phyloP scores from a whole-genome alignment of 2,113 vertebrate species.

The Tychaedon coryphoeus region DNA sequence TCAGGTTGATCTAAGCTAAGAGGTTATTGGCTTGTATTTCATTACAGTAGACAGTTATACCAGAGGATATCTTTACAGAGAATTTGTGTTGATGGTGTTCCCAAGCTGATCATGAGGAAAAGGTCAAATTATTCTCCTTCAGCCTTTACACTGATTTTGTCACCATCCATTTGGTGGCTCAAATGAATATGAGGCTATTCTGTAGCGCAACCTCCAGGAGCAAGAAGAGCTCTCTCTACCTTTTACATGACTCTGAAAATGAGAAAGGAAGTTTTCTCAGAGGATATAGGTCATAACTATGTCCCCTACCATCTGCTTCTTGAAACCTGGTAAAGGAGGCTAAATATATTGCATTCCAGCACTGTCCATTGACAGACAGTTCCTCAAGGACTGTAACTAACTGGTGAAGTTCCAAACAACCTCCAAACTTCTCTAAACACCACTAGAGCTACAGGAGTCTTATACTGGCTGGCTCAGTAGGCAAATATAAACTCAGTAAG shows the following conservation, averaged over 20 bases:
- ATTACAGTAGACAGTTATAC: not conserved
- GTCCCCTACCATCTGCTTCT: conserved; percentile 37
- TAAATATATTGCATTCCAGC: not conserved
- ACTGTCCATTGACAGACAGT: not conserved
- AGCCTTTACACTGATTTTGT: not conserved
- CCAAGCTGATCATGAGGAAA: not conserved
- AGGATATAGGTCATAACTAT: not conserved
- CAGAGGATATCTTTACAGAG: not conserved
- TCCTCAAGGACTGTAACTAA: not conserved
- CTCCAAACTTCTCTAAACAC: not conserved
- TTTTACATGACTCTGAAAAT: not conserved
- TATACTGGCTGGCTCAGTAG: not conserved
- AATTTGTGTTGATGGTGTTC: not conserved
- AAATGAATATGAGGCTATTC: not conserved
- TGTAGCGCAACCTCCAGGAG: not conserved
- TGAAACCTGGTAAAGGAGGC: not conserved
- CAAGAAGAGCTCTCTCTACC: not conserved
- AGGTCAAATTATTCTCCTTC: conserved; percentile 24
- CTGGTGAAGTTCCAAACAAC: not conserved
- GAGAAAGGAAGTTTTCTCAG: not conserved
- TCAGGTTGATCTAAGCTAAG: not conserved
- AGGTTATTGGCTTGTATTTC: not conserved
- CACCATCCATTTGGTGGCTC: not conserved
- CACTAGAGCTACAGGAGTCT: not conserved
- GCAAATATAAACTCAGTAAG: not conserved